These are phyloP conservation scores for Lepus townsendii DNA, from an alignment of 2,797 vertebrate species.

Conservation along the genomic window DNA sequence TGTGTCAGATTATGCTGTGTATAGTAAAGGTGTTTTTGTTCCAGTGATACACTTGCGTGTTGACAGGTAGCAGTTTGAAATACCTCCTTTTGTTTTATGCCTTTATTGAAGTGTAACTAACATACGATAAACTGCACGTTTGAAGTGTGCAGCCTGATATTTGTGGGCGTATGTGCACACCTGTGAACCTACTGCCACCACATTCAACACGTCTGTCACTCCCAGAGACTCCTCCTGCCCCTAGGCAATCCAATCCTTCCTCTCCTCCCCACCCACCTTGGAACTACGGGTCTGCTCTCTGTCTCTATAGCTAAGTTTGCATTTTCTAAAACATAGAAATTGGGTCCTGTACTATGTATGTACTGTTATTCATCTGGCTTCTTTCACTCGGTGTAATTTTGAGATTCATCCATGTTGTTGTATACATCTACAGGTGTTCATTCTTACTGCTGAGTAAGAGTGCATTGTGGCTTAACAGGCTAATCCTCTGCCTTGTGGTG, in stretches of 20 bases:
- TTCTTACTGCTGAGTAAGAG: too few species aligned
- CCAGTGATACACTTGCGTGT: not conserved
- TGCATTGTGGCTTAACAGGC: too few species aligned
- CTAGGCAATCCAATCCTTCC: not conserved
- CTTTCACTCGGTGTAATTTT: not conserved
- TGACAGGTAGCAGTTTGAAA: not conserved
- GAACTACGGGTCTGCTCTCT: not conserved
- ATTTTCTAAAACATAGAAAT: slow-evolving; percentile 2
- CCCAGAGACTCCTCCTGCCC: not conserved
- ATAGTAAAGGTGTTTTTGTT: not conserved
- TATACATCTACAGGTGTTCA: not conserved
- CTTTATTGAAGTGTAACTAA: not conserved
- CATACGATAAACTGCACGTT: not conserved
- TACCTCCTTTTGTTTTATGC: not conserved
- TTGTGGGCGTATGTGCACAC: not conserved
- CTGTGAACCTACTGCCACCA: not conserved
- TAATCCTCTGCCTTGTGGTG: too few species aligned
- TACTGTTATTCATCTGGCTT: not conserved
- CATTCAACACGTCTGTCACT: not conserved
- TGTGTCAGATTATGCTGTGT: not conserved
- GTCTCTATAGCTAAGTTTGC: not conserved
- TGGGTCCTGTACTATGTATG: not conserved
- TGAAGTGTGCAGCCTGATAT: not conserved
- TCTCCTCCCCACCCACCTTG: too few species aligned
- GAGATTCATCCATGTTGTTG: not conserved